These are phyloP conservation scores for Stramonita haemastoma DNA, from an alignment of 2,888 invertebrate species.

Conservation along the genomic window DNA sequence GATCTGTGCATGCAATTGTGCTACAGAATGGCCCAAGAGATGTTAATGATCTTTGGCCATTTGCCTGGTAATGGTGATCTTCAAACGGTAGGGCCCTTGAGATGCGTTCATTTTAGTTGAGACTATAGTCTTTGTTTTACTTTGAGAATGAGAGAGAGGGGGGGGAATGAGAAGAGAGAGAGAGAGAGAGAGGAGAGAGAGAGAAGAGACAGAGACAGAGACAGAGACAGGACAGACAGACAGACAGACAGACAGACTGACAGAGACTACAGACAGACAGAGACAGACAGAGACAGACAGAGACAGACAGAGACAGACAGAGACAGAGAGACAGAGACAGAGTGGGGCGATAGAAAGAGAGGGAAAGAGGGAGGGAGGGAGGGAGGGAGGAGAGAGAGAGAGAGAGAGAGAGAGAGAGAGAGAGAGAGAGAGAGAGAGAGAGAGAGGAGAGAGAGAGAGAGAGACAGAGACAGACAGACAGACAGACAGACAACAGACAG, in stretches of 20 bases:
- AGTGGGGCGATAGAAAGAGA: neutral
- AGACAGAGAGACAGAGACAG: neutral
- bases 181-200: neutral
- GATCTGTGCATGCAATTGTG: too few relatives aligned
- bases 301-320: neutral
- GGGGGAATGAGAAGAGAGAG: neutral
- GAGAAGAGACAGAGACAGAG: neutral
- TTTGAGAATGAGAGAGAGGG: neutral
- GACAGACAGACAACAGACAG: neutral
- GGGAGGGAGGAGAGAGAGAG: too few relatives aligned
- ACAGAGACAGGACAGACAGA: neutral
- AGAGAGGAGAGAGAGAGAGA: neutral
- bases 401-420: constrained; percentile 9
- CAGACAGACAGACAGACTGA: neutral
- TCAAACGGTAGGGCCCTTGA: too few relatives aligned
- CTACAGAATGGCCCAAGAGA: too few relatives aligned
- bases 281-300: neutral
- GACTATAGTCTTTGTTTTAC: too few relatives aligned
- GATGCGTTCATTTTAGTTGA: too few relatives aligned
- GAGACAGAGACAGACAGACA: neutral
- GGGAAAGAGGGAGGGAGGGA: neutral
- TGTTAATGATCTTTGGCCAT: too few relatives aligned
- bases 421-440: constrained; percentile 12
- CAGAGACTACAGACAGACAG: neutral
- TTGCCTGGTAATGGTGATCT: too few relatives aligned